Conservation (phyloP, 2,888 invertebrate genomes). For the Tetramorium bicarinatum region DNA sequence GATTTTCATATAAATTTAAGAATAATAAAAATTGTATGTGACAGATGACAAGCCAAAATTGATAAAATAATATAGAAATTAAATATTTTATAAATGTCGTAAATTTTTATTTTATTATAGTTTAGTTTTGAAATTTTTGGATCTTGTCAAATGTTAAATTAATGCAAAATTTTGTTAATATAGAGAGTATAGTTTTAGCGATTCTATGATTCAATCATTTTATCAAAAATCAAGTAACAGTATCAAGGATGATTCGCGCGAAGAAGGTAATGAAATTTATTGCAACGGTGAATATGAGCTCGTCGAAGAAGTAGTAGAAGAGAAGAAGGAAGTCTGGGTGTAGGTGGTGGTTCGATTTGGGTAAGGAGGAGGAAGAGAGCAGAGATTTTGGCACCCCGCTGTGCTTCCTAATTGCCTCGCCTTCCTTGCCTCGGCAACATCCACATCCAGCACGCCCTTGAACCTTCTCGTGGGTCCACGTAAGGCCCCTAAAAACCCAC, state of each 20-base stretch:
- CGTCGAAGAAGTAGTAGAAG: conserved; percentile 41
- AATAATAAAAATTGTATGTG: background rate
- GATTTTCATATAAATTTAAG: background rate
- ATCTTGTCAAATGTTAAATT: background rate
- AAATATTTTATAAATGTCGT: background rate
- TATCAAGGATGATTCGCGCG: background rate
- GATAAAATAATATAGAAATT: background rate
- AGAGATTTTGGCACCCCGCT: conserved; percentile 85
- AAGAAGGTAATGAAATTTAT: background rate
- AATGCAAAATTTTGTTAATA: background rate
- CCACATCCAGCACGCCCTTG: conserved; percentile 82
- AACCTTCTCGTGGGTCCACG: conserved; percentile 80
- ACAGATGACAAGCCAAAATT: background rate
- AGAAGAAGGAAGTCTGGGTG: conserved; percentile 60
- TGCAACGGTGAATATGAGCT: conserved; percentile 1
- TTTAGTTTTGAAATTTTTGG: background rate
- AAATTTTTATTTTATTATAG: background rate
- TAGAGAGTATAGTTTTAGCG: background rate
- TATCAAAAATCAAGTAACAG: conserved; percentile 11
- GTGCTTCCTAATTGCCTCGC: conserved; percentile 85
- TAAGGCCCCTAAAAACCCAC: conserved; percentile 77
- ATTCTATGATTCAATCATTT: background rate
- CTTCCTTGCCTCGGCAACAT: conserved; percentile 78
- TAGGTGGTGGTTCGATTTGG: conserved; percentile 66
- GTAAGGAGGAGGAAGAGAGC: conserved; percentile 75